Base-by-base conservation (phyloP, 2,888 invertebrate genomes). In the Agrotis exclamationis region DNA sequence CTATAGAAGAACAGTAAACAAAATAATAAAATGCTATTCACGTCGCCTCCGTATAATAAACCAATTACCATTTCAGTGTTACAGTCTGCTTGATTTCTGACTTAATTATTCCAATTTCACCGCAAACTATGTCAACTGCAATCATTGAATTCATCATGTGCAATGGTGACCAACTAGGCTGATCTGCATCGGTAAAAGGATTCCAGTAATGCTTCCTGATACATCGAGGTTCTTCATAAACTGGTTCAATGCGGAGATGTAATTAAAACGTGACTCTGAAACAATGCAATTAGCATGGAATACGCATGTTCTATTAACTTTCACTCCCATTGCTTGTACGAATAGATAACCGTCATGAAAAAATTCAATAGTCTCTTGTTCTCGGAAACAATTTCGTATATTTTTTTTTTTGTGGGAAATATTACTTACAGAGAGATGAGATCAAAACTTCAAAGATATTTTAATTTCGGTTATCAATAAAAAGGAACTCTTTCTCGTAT, bases 71-170 rank as follows among this genome's bases (percentile, higher is more conserved):
- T 86, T 83, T 80, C 76, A 79, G 70, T 68, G 84, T 85, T 78
- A 83, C 82, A 81, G 70, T 80, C 85, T 80, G 86, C 85, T 85
- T 87, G 88, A 87, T 87, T 86, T 77, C 80, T 71, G 86, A 88
- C 83, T 85, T 85, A 82, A 89, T 89, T 87, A 88, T 88, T 85
- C 87, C 82, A 86, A 80, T 85, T 87, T 80, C 67, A 50, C 85
- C 86, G 63, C 87, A 87, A 89, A 87, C 87, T 84, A 88, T 85
- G 90, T 90, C 89, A 87, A 85, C 87, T 89, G 88, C 89, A 89
- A 87, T 90, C 85, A 88, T 87, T 89, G 82, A 86, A 88, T 88
- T 83, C 88, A 85, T 88, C 86, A 86, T 86, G 83, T 80, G 80
- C 79, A 74, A 63, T 65, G 65, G 66, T 56, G 68, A 76, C 88